Conservation (phyloP, 2,797 vertebrate species). For the Tenualosa thibaudeaui region DNA sequence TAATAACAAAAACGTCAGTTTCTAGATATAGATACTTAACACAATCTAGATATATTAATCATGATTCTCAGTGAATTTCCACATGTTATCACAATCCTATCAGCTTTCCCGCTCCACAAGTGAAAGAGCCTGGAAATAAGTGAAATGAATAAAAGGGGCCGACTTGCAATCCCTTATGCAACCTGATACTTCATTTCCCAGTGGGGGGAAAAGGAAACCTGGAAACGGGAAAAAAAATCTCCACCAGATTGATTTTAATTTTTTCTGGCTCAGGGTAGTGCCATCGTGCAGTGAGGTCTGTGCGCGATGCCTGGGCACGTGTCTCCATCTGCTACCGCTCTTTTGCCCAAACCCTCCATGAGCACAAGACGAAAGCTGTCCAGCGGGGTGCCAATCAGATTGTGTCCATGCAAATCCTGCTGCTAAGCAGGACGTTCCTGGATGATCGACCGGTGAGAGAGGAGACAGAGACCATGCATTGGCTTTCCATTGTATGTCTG, state of each 20-base stretch:
- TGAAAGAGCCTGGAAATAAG: neutral
- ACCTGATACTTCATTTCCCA: constrained; percentile 32
- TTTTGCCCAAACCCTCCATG: constrained; percentile 1
- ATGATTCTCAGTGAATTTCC: neutral
- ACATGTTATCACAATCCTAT: neutral
- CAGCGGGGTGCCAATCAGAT: neutral
- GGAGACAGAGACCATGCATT: neutral
- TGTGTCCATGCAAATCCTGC: constrained; percentile 2
- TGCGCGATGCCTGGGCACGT: constrained; percentile 24
- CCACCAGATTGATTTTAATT: constrained; percentile 51
- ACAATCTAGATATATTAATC: neutral
- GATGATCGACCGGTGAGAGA: neutral
- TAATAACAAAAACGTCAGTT: constrained; percentile 44
- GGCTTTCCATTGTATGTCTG: neutral
- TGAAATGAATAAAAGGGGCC: neutral
- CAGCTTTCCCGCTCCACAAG: neutral
- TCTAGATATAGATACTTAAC: neutral
- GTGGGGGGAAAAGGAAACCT: constrained; percentile 33
- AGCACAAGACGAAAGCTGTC: neutral
- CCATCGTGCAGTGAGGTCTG: constrained; percentile 18
- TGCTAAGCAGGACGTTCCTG: neutral
- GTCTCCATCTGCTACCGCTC: neutral
- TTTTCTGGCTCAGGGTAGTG: constrained; percentile 40
- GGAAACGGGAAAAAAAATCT: constrained; percentile 34
- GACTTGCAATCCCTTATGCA: constrained; percentile 29